Evolutionary conservation across 2,113 vertebrate genomes (phyloP), one percentile per base, ranked within the genome.

Genomic region (Arizona elegans): DNA sequence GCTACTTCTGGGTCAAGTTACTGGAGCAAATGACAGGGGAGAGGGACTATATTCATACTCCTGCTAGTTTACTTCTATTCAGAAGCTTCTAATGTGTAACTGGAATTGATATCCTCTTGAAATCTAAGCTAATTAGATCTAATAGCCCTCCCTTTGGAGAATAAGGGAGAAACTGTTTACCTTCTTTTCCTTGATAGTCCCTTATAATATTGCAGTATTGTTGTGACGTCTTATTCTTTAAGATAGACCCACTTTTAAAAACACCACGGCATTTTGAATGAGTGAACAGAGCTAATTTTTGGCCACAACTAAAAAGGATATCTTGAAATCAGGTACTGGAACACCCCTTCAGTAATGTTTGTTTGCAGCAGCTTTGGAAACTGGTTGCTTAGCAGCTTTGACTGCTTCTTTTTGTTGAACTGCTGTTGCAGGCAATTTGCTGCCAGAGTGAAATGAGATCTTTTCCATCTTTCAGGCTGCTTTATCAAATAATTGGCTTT

Each of bases 361-460:
- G 93, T 90, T 92, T 90, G 58, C 38, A n/a, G 33, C 21, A 47
- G 75, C 88, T 75, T 65, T 15, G 81, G 81, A n/a, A 92, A 89
- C 54, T 38, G 12, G 91, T 90, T 92, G 81, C 91, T 87, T 94
- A 93, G 88, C 88, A 90, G 81, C 56, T 70, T 58, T 47, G 54
- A 13, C 70, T 13, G 56, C 87, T 90, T 81, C 52, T 90, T 70
- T 53, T 94, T 23, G 81, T 90, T 47, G 90, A 62, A 53, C 5
- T 7, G 75, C 21, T 43, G 56, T 43, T 54, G 56, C 59, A 54
- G 55, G 92, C 19, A 59, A 92, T 92, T 88, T 92, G 93, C 70
- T 90, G 91, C 38, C 91, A 33, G 81, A 52, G 52, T 90, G 91
- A 87, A 90, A 92, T 56, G 91, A 70, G 89, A 90, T 65, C 90